Conservation (phyloP, 2,113 vertebrate species). For the Pterophyllum scalare region DNA sequence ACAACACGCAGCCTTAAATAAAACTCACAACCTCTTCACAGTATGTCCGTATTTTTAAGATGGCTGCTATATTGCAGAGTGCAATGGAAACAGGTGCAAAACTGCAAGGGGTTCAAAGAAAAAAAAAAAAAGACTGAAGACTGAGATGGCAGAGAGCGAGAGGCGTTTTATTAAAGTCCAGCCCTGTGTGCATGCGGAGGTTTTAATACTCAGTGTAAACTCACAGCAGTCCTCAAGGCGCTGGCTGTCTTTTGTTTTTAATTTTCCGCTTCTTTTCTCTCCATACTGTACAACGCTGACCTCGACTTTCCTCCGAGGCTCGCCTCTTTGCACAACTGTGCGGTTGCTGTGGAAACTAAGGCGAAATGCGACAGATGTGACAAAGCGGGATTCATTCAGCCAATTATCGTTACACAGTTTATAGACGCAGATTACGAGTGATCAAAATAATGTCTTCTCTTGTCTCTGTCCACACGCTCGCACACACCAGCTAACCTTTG, state of each 20-base stretch:
- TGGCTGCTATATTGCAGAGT: not conserved
- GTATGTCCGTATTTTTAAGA: not conserved
- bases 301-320: conserved; percentile 53
- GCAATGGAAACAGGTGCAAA: not conserved
- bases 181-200: not conserved
- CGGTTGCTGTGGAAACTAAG: conserved; percentile 75
- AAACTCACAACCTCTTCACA: conserved; percentile 10
- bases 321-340: conserved; percentile 32
- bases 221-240: not conserved
- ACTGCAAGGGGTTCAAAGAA: not conserved
- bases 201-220: conserved; percentile 21
- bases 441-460: not conserved
- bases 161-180: conserved; percentile 13
- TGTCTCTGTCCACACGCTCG: conserved; percentile 1
- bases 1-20: not conserved
- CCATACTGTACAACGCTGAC: conserved; percentile 34
- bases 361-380: conserved; percentile 40
- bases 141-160: not conserved
- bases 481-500: conserved; percentile 18
- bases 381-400: conserved; percentile 15
- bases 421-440: not conserved
- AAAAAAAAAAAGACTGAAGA: not conserved
- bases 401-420: not conserved
- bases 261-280: conserved; percentile 8
- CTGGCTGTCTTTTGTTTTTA: not conserved